These are phyloP conservation scores for Calliscelio sp. DNA, from an alignment of 2,888 invertebrate species.

Conservation along the genomic window DNA sequence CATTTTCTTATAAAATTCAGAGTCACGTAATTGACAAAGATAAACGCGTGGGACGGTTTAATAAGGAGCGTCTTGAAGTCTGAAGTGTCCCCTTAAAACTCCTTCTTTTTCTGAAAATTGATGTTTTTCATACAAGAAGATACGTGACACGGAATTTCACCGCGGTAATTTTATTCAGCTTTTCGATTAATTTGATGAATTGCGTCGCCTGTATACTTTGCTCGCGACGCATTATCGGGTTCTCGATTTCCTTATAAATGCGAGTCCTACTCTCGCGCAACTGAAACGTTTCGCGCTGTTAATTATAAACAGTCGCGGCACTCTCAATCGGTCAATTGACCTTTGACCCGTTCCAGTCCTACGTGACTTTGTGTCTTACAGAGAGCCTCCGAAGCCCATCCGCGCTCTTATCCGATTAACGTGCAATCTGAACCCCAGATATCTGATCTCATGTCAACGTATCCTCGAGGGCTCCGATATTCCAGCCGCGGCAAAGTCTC, in stretches of 20 bases:
- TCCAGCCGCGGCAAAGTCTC: conserved; percentile 16
- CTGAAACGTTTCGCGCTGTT: conserved; percentile 58
- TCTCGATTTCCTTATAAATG: conserved; percentile 17
- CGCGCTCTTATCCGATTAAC: conserved; percentile 74
- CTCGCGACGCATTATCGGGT: background rate
- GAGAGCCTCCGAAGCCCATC: conserved; percentile 64
- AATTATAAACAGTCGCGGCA: conserved; percentile 66
- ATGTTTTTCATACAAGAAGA: conserved; percentile 2
- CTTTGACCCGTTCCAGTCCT: conserved; percentile 65
- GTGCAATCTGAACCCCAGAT: conserved; percentile 72
- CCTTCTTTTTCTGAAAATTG: conserved; percentile 16
- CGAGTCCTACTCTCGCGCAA: background rate
- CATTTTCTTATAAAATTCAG: conserved; percentile 27
- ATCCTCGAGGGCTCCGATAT: conserved; percentile 66
- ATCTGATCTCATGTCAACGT: conserved; percentile 74
- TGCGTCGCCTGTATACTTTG: conserved; percentile 27
- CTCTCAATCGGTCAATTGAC: conserved; percentile 73
- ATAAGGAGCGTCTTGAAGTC: conserved; percentile 36
- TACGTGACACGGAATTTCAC: conserved; percentile 61
- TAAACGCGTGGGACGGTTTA: conserved; percentile 51
- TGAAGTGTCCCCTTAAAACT: conserved; percentile 34
- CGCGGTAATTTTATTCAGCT: conserved; percentile 27
- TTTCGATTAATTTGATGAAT: conserved; percentile 41
- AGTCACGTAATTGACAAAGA: conserved; percentile 50
- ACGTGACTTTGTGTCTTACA: conserved; percentile 67